Evolutionary conservation across 2,888 invertebrate genomes (phyloP).

Genomic region (Boloria selene): DNA sequence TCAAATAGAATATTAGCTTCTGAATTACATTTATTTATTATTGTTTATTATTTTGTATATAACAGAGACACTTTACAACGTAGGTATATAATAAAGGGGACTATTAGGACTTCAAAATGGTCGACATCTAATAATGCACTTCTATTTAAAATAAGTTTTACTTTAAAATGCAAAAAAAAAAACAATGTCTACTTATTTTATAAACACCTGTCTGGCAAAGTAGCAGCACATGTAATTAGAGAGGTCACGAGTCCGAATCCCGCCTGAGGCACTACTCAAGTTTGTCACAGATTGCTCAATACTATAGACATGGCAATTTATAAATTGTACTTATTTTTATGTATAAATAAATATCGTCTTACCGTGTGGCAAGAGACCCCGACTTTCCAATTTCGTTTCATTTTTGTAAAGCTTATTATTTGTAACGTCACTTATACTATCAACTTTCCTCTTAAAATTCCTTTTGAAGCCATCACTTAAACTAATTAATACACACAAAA

Average conservation of each 20-base stretch:
- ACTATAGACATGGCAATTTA: background rate
- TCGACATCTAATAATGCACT: too few relatives aligned
- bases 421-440: constrained; percentile 39
- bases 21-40: too few relatives aligned
- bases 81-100: too few relatives aligned
- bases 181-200: background rate
- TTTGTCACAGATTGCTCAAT: background rate
- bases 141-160: too few relatives aligned
- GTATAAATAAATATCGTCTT: constrained; percentile 34
- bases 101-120: too few relatives aligned
- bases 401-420: constrained; percentile 40
- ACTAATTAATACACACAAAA: constrained; percentile 43
- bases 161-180: too few relatives aligned
- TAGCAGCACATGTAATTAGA: constrained; percentile 10
- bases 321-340: background rate
- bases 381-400: constrained; percentile 41
- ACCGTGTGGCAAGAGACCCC: constrained; percentile 61
- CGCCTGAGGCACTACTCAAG: constrained; percentile 3
- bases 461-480: constrained; percentile 41
- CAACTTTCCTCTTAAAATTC: constrained; percentile 49
- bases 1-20: too few relatives aligned
- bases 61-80: too few relatives aligned
- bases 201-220: background rate
- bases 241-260: constrained; percentile 11
- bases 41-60: too few relatives aligned